These are phyloP conservation scores for Stegastes partitus DNA, from an alignment of 2,113 vertebrate genomes.

Conservation along the genomic window DNA sequence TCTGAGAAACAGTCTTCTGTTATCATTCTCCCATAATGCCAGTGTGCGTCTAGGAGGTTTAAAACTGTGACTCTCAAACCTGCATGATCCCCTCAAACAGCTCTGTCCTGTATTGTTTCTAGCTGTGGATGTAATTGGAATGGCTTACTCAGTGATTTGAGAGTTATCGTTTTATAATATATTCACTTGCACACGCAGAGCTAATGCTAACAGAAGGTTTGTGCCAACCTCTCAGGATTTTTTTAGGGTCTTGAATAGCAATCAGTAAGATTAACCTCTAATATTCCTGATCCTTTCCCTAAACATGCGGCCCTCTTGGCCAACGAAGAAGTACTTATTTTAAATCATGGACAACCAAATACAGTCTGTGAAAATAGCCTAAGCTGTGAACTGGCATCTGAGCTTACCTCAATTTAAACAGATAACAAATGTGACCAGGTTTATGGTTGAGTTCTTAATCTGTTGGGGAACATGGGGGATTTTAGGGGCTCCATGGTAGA, in stretches of 20 bases:
- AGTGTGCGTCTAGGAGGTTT: slow-evolving; percentile 8
- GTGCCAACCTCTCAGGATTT: slow-evolving; percentile 67
- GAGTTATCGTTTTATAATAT: slow-evolving; percentile 29
- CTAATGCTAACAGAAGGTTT: slow-evolving; percentile 46
- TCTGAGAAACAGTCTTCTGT: slow-evolving; percentile 46
- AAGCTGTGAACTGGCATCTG: slow-evolving; percentile 67
- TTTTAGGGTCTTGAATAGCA: slow-evolving; percentile 14
- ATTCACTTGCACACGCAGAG: slow-evolving; percentile 25
- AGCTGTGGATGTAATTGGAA: slow-evolving; percentile 50
- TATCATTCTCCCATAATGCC: slow-evolving; percentile 25
- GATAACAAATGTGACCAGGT: slow-evolving; percentile 34
- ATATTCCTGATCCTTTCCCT: not conserved
- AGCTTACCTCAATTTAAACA: slow-evolving; percentile 62
- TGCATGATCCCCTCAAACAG: slow-evolving; percentile 59
- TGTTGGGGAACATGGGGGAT: slow-evolving; percentile 11
- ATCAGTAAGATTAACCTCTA: slow-evolving; percentile 15
- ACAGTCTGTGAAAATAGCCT: slow-evolving; percentile 50
- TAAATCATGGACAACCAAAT: slow-evolving; percentile 52
- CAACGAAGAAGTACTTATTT: slow-evolving; percentile 10
- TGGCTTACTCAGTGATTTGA: slow-evolving; percentile 42
- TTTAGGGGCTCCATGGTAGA: slow-evolving; percentile 48
- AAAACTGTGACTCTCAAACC: slow-evolving; percentile 46
- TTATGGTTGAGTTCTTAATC: slow-evolving; percentile 49
- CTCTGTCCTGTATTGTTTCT: slow-evolving; percentile 35
- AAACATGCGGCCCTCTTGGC: not conserved